Conservation (phyloP, 2,888 invertebrate genomes). For the Amiota mariae region DNA sequence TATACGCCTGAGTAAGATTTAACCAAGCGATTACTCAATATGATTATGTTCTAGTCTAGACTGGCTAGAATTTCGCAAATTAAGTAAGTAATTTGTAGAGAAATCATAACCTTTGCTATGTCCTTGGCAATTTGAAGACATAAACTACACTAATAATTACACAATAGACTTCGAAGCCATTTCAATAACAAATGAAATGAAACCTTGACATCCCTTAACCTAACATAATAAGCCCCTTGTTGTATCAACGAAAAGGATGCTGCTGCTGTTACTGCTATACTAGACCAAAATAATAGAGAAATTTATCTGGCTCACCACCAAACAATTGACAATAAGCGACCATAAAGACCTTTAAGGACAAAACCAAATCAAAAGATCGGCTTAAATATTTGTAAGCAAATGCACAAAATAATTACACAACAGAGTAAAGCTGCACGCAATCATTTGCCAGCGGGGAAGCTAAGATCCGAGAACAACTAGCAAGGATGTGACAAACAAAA, state of each 20-base stretch:
- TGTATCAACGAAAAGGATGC: constrained; percentile 36
- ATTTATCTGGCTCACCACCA: background rate
- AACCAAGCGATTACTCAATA: background rate
- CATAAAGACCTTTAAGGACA: constrained; percentile 27
- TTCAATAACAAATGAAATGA: background rate
- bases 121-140: background rate
- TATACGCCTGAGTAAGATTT: background rate
- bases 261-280: background rate
- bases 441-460: constrained; percentile 27
- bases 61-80: background rate
- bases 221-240: constrained; percentile 32
- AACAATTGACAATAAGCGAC: constrained; percentile 31
- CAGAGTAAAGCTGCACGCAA: constrained; percentile 26
- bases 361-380: constrained; percentile 36
- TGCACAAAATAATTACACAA: constrained; percentile 48
- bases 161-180: constrained; percentile 40
- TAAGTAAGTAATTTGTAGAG: background rate
- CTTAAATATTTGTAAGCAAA: constrained; percentile 49
- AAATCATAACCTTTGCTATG: too few species aligned
- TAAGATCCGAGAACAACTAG: constrained; percentile 33
- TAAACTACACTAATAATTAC: constrained; percentile 35
- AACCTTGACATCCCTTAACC: constrained; percentile 23
- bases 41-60: background rate
- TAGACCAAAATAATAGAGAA: too few species aligned
- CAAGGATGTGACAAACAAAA: constrained; percentile 34